A percentile compares a stretch with the other conserved stretches of the same genome.
phyloP scores from a whole-genome alignment of 2,797 vertebrate genomes.

The Sebastiscus tertius region DNA sequence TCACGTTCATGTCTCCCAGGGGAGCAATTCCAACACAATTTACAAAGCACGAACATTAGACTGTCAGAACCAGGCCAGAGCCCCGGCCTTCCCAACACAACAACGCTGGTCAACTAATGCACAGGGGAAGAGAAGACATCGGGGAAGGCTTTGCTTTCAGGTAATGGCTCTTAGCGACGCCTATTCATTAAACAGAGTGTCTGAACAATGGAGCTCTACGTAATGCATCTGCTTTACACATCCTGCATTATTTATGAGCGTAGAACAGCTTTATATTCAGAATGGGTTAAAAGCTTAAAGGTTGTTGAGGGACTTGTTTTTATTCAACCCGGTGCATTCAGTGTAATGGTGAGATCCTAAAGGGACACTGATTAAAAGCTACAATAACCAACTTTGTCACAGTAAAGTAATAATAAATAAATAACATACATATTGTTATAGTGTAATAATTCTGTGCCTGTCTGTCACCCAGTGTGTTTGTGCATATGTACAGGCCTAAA shows the following conservation, averaged over 20 bases:
- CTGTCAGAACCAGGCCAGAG: constrained; percentile 61
- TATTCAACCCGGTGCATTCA: constrained; percentile 28
- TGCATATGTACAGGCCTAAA: not conserved
- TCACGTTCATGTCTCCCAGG: constrained; percentile 71
- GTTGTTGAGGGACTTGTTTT: constrained; percentile 64
- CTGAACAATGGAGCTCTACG: constrained; percentile 69
- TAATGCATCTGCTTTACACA: constrained; percentile 77
- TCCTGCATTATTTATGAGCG: constrained; percentile 79
- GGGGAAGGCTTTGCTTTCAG: constrained; percentile 66
- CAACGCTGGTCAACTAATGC: constrained; percentile 61
- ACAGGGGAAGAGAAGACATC: constrained; percentile 52
- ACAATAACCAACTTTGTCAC: constrained; percentile 14
- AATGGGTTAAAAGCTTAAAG: constrained; percentile 77
- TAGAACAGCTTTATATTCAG: constrained; percentile 63
- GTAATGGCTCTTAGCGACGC: constrained; percentile 73
- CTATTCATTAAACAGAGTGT: constrained; percentile 81
- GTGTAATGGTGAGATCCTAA: constrained; percentile 33
- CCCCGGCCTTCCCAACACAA: constrained; percentile 48
- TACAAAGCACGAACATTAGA: constrained; percentile 66
- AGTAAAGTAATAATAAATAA: constrained; percentile 9
- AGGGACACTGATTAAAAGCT: constrained; percentile 53
- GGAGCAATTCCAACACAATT: constrained; percentile 76
- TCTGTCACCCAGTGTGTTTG: not conserved
- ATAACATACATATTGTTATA: not conserved
- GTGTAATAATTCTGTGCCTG: not conserved